Base-by-base conservation (phyloP, 2,797 vertebrate genomes). In the Enoplosus armatus region DNA sequence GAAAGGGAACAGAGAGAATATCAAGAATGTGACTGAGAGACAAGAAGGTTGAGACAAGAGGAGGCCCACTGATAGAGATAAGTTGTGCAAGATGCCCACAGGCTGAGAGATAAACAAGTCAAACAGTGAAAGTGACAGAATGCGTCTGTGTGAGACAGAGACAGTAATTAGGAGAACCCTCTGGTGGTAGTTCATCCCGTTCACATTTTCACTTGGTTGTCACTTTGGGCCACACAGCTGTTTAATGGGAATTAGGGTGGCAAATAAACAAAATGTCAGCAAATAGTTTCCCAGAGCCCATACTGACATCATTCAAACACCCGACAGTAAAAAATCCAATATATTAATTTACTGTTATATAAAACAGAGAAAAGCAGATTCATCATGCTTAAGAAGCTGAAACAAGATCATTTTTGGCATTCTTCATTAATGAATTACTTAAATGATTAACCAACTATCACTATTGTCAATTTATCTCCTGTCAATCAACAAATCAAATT, bases 91-190 rank as follows among this genome's bases (percentile, higher is more conserved):
- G 73, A 82, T 37, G 77, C 45, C 70, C 58, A 3, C 29, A 72
- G 81, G 77, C 54, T 27, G 14, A 27, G 22, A 82, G 82, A 87
- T 86, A 84, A 87, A 73, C 72, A 59, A 39, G 5, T 22, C 61
- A 62, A 65, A 80, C 58, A 68, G 61, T 15, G 66, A 84, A 75
- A 86, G 73, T 60, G 61, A 54, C 41, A 53, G 48, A 80, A 33
- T 26, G 59, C 1, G 12, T 68, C 53, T 60, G 69, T 61, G 56
- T 58, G 56, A 63, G 72, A 70, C 20, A 71, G 33, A 69, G 39
- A 55, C 29, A 37, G 39, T 51, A 31, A 58, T 75, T 24, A 77
- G 37, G 48, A 51, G 24, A 67, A 48, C 29, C 41, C 33, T 63
- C 41, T 43, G 48, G 26, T 27, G 16, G 1, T 1, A 53, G 22